These are phyloP conservation scores for Onthophagus taurus DNA, from an alignment of 1,140 invertebrate genomes.

Conservation along the genomic window DNA sequence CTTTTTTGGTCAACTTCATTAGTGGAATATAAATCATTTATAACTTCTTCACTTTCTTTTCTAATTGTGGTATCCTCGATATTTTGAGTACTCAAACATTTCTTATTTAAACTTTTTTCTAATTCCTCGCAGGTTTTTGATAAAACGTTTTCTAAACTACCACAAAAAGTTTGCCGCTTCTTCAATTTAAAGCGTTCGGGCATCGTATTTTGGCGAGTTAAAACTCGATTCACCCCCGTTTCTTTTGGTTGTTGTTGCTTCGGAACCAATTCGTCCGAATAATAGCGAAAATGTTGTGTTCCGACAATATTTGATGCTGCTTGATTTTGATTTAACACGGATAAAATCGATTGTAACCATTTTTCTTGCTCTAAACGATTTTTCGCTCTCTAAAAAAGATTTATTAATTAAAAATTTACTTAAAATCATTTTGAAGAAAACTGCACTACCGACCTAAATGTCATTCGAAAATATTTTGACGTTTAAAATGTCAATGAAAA, in stretches of 20 bases:
- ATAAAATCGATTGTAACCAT: conserved; percentile 39
- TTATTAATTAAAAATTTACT: neutral
- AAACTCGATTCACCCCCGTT: too few relatives aligned
- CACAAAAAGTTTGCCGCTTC: neutral
- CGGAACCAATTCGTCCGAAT: conserved; percentile 26
- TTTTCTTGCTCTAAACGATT: conserved; percentile 34
- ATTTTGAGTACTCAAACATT: too few relatives aligned
- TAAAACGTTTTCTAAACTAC: neutral
- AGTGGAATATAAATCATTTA: too few relatives aligned
- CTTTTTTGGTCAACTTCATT: too few relatives aligned
- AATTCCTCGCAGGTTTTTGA: neutral
- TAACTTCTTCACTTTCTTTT: too few relatives aligned
- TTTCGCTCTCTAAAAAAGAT: conserved; percentile 36
- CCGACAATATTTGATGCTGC: conserved; percentile 15
- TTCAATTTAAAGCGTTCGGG: neutral
- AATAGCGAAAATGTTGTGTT: conserved; percentile 35
- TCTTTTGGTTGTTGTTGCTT: too few relatives aligned
- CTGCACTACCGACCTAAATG: too few relatives aligned
- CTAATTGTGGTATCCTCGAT: too few relatives aligned
- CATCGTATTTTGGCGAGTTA: conserved; percentile 4
- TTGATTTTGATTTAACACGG: conserved; percentile 32
- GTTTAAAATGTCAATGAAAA: too few relatives aligned
- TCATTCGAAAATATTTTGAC: too few relatives aligned
- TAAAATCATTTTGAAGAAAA: too few relatives aligned
- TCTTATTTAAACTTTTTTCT: too few relatives aligned